Percentiles rank a stretch among this genome's conserved stretches.
These are phyloP conservation scores for Boloria selene DNA, from an alignment of 2,888 invertebrate species.

Conservation along the genomic window DNA sequence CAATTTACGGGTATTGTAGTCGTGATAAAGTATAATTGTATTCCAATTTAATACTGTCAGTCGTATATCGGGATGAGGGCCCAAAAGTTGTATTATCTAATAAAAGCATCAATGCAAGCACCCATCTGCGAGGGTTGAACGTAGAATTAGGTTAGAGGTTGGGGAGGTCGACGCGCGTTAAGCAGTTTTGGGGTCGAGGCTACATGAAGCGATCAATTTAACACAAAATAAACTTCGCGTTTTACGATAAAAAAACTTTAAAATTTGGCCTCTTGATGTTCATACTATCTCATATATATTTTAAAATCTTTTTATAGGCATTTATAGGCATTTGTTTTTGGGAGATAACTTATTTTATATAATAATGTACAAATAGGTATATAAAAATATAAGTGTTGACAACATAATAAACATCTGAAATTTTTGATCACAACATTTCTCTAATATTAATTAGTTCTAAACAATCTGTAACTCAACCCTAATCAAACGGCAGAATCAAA, in stretches of 20 bases:
- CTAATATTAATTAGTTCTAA: slow-evolving; percentile 14
- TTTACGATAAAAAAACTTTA: slow-evolving; percentile 54
- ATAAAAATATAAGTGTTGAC: too few relatives aligned
- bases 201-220: slow-evolving; percentile 62
- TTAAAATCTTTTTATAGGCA: not conserved
- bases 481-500: slow-evolving; percentile 48
- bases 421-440: not conserved
- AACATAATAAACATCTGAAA: too few relatives aligned
- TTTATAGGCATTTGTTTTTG: not conserved
- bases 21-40: slow-evolving; percentile 47
- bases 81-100: slow-evolving; percentile 57
- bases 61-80: slow-evolving; percentile 41
- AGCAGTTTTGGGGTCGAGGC: slow-evolving; percentile 63
- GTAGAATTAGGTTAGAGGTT: slow-evolving; percentile 70
- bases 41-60: slow-evolving; percentile 49
- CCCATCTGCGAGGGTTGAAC: slow-evolving; percentile 61
- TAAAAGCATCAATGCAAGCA: slow-evolving; percentile 62
- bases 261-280: slow-evolving; percentile 34
- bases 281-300: not conserved
- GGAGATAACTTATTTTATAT: too few relatives aligned
- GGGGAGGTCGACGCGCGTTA: slow-evolving; percentile 60
- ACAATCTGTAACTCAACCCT: slow-evolving; percentile 37
- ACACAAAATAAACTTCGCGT: slow-evolving; percentile 60
- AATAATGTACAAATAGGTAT: too few relatives aligned
- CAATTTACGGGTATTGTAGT: slow-evolving; percentile 44